Evolutionary conservation across 2,797 vertebrate genomes (phyloP), one percentile per base, ranked within the genome.

Genomic region (Erpetoichthys calabaricus): DNA sequence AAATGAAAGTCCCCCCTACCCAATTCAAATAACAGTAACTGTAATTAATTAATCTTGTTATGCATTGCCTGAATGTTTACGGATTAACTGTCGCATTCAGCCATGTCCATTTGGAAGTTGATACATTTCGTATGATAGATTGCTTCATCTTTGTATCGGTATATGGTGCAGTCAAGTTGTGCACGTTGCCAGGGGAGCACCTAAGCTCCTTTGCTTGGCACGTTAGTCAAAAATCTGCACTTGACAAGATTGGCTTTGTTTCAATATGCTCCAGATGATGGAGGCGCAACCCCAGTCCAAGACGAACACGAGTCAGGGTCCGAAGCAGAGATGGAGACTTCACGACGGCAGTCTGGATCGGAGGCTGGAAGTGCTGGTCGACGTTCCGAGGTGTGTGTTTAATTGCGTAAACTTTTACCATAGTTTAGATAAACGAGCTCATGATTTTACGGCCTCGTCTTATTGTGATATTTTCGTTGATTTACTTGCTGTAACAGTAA

Each of bases 231-330:
- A 41, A 8, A 7, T 5, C 44, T 7, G 41, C 6, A n/a, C 8
- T 7, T 6, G 4, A 42, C 5, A 7, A 42, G 53, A 54, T 54
- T 25, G 7, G 41, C 5, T 58, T 67, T 62, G 55, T 63, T 60
- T 63, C 42, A 59, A 62, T 57, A 67, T 42, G 63, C 59, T 66
- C 56, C 69, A 99, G 95, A 97, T 73, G 94, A 97, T 51, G 95
- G 95, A 51, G 93, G 94, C 49, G 91, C 88, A 53, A 98, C 94
- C 59, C 95, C 95, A 3, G 95, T 99, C 45, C 91, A 90, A 73
- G 94, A 98, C 5, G 95, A 99, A 63, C 87, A 89, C 49, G 87
- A 86, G 61, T 85, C 83, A 3, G 89, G 74, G 42, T 96, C 94
- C n/a, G 92, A 91, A 3, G 80, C 67, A 10, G 92, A 95, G 65